These are phyloP conservation scores for Willowsia nigromaculata DNA, from an alignment of 2,888 invertebrate genomes.

Conservation along the genomic window DNA sequence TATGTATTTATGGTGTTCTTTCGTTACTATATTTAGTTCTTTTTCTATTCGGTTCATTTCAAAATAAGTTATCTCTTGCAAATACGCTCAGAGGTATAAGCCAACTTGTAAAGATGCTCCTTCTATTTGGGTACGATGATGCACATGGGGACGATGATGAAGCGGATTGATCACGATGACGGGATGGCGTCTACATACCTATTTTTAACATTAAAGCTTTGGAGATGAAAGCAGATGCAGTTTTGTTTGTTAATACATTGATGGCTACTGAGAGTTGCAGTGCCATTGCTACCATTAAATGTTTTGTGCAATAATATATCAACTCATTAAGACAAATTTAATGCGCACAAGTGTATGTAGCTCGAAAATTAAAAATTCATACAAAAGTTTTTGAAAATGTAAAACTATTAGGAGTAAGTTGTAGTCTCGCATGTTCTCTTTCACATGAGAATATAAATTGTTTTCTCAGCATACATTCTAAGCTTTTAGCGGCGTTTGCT, in stretches of 20 bases:
- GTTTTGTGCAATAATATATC: background rate
- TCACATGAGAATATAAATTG: no score
- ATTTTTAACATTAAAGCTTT: background rate
- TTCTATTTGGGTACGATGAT: background rate
- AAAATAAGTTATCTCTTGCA: background rate
- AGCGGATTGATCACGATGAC: slow-evolving; percentile 58
- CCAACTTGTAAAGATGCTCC: slow-evolving; percentile 15
- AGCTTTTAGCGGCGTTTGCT: no score
- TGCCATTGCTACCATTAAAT: background rate
- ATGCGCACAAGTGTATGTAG: no score
- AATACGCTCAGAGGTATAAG: background rate
- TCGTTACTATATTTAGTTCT: slow-evolving; percentile 49
- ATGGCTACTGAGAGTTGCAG: background rate
- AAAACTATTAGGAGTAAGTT: no score
- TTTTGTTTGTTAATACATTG: background rate
- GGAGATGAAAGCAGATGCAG: background rate
- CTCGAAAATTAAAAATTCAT: no score
- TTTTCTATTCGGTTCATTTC: slow-evolving; percentile 8
- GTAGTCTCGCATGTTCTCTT: no score
- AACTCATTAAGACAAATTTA: no score
- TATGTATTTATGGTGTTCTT: background rate
- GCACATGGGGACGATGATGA: slow-evolving; percentile 40
- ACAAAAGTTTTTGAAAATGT: no score
- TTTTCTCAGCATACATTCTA: no score
- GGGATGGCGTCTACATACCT: slow-evolving; percentile 1